Conservation (phyloP, 2,113 vertebrate species). For the Tiliqua scincoides region DNA sequence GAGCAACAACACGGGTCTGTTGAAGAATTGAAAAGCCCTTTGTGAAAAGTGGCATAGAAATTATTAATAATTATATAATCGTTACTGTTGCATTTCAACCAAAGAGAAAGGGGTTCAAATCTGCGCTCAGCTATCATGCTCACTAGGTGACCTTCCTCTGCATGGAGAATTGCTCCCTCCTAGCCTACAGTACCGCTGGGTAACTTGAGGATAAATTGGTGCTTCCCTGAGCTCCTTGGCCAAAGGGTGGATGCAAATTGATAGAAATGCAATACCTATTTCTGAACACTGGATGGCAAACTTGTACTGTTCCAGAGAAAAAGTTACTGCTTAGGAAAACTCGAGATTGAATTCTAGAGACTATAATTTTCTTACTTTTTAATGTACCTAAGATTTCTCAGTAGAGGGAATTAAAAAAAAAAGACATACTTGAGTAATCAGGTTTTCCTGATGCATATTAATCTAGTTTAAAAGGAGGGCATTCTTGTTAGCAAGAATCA, state of each 20-base stretch:
- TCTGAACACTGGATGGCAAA: constrained; percentile 41
- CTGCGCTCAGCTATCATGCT: neutral
- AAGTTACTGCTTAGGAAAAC: neutral
- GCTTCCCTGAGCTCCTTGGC: neutral
- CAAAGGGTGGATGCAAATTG: neutral
- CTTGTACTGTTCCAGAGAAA: neutral
- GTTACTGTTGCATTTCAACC: neutral
- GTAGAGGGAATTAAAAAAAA: neutral
- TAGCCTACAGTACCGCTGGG: neutral
- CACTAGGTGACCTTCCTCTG: too few species aligned
- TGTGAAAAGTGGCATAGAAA: neutral
- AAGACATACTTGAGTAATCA: neutral
- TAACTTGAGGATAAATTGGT: neutral
- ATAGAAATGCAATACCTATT: neutral
- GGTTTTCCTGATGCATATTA: neutral
- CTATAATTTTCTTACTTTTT: neutral
- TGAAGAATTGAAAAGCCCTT: neutral
- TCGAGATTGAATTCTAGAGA: neutral
- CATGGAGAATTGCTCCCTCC: neutral
- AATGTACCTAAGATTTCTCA: neutral
- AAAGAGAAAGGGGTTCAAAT: neutral
- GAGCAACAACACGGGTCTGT: neutral
- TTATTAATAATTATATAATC: neutral
- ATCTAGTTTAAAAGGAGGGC: neutral
- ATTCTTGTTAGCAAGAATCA: neutral